These are phyloP conservation scores for Anguilla rostrata DNA, from an alignment of 2,113 vertebrate species.

Conservation along the genomic window DNA sequence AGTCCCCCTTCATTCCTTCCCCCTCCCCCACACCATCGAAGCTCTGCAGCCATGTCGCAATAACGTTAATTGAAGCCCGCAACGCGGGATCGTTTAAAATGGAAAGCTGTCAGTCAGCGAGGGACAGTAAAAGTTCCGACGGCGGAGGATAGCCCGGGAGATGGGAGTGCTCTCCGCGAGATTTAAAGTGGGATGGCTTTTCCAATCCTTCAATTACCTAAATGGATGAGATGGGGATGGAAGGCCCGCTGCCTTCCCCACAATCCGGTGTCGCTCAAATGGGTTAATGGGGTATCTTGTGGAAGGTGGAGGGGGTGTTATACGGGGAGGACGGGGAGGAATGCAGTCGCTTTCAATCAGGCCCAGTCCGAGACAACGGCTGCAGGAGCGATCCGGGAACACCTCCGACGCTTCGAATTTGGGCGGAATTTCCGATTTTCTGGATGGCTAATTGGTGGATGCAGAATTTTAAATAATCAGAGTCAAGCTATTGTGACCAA, in stretches of 20 bases:
- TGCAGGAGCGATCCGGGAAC: not conserved
- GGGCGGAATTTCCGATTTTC: not conserved
- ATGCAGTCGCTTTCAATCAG: not conserved
- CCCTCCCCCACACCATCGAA: not conserved
- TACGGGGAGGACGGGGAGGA: conserved; percentile 19
- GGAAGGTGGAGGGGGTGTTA: conserved; percentile 42
- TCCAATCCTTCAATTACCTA: conserved; percentile 46
- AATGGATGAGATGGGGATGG: conserved; percentile 45
- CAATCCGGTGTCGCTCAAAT: conserved; percentile 35
- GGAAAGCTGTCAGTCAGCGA: conserved; percentile 6
- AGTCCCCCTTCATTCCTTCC: not conserved
- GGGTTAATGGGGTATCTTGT: conserved; percentile 63
- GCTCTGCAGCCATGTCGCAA: not conserved
- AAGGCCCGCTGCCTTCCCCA: conserved; percentile 5
- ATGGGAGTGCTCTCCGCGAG: conserved; percentile 27
- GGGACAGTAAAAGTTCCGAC: not conserved
- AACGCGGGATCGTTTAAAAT: conserved; percentile 3
- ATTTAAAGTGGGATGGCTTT: conserved; percentile 48
- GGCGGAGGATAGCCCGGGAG: not conserved
- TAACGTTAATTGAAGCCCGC: not conserved
- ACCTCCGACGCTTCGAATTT: not conserved
- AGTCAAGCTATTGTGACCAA: not conserved
- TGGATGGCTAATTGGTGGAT: not conserved
- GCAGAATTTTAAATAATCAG: not conserved
- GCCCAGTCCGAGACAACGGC: not conserved